A percentile compares a stretch with the other conserved stretches of the same genome.
Conservation (phyloP, 2,797 vertebrate species). For the Malurus leucopterus region DNA sequence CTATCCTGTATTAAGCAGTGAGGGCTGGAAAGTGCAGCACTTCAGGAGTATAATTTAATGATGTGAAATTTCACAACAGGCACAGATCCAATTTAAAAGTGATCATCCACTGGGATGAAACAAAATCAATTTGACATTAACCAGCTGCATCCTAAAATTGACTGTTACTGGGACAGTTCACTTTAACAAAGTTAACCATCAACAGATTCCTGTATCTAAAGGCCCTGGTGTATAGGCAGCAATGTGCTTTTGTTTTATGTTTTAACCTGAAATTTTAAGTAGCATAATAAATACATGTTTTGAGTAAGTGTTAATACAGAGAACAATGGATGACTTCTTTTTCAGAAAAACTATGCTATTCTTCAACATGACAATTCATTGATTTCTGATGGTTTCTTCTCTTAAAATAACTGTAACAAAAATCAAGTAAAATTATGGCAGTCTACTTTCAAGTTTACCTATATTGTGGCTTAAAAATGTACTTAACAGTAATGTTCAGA, state of each 20-base stretch:
- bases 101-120: not conserved
- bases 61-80: not conserved
- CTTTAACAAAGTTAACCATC: not conserved
- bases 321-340: not conserved
- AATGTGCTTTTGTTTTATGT: not conserved
- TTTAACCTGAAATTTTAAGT: not conserved
- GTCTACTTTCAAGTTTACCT: not conserved
- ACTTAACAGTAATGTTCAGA: not conserved
- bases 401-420: not conserved
- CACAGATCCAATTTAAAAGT: not conserved
- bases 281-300: not conserved
- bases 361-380: not conserved
- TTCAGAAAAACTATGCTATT: not conserved
- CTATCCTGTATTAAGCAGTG: not conserved
- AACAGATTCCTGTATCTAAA: not conserved
- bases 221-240: not conserved
- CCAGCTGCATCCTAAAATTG: not conserved
- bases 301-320: not conserved
- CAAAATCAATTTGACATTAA: not conserved
- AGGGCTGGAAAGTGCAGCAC: not conserved
- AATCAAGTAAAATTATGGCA: not conserved
- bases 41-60: not conserved
- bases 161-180: not conserved
- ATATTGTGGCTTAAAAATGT: not conserved
- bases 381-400: not conserved